These are phyloP conservation scores for Grapholita molesta DNA, from an alignment of 1,140 invertebrate genomes.

Conservation along the genomic window DNA sequence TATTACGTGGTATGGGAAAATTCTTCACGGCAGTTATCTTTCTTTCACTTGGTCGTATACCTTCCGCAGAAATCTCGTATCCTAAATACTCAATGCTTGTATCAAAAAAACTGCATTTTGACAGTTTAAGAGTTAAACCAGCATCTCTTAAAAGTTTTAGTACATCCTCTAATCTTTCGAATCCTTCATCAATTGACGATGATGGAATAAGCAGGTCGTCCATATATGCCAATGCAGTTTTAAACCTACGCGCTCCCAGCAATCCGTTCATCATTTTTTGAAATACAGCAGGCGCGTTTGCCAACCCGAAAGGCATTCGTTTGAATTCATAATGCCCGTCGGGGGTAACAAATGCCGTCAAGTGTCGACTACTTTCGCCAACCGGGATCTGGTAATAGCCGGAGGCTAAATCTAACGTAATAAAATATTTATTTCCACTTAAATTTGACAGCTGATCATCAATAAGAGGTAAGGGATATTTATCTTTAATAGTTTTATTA, in stretches of 20 bases:
- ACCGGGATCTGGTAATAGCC: too few relatives aligned
- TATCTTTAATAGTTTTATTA: slow-evolving; percentile 55
- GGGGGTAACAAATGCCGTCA: too few relatives aligned
- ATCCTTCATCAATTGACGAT: slow-evolving; percentile 36
- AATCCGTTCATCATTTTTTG: slow-evolving; percentile 39
- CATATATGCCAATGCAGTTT: slow-evolving; percentile 35
- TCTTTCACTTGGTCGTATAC: not conserved
- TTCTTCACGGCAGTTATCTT: not conserved
- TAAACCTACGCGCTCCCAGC: slow-evolving; percentile 25
- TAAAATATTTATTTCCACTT: slow-evolving; percentile 29
- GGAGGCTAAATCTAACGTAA: slow-evolving; percentile 54
- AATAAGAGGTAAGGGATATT: slow-evolving; percentile 72
- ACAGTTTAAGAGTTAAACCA: not conserved
- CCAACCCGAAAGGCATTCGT: slow-evolving; percentile 32
- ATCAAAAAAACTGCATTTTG: not conserved
- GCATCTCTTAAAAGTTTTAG: not conserved
- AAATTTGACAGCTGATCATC: slow-evolving; percentile 65
- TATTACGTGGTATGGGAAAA: not conserved
- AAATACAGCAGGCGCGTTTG: slow-evolving; percentile 32
- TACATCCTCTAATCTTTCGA: slow-evolving; percentile 25
- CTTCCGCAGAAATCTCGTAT: not conserved
- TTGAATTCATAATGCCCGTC: slow-evolving; percentile 40
- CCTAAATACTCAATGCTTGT: not conserved
- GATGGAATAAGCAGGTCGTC: slow-evolving; percentile 32
- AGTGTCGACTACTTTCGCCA: too few relatives aligned